Evolutionary conservation across 53 echinoderm and acorn worm species (phyloP).

Genomic region (Echinarachnius parma): DNA sequence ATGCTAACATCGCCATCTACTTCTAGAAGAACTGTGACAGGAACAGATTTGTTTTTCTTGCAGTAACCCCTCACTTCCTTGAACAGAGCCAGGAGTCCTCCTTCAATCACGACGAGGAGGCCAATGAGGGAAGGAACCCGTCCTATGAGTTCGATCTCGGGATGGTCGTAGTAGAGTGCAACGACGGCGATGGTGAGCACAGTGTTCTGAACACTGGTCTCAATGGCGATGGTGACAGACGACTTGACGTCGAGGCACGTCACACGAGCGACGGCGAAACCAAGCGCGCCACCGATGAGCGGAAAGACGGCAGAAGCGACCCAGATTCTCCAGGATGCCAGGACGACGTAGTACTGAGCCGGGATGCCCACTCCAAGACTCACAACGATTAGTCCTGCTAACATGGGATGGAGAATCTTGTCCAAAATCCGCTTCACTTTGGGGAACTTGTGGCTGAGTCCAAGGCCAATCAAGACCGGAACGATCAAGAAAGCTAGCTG

Average conservation of each 20-base stretch:
- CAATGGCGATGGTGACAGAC: conserved; percentile 47
- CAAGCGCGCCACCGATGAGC: conserved; percentile 35
- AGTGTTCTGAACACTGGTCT: conserved; percentile 53
- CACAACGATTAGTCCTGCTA: conserved; percentile 29
- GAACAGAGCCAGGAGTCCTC: conserved; percentile 19
- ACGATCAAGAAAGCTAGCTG: conserved; percentile 44
- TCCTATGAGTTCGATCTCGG: conserved; percentile 44
- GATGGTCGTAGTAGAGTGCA: conserved; percentile 43
- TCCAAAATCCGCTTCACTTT: conserved; percentile 32
- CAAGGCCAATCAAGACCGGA: conserved; percentile 42
- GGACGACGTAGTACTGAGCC: conserved; percentile 47
- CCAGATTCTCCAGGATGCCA: conserved; percentile 35
- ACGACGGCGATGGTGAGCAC: conserved; percentile 44
- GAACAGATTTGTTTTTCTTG: too few relatives aligned
- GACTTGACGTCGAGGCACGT: conserved; percentile 7
- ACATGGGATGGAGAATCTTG: conserved; percentile 40
- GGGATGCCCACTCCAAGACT: conserved; percentile 40
- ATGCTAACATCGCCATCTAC: too few relatives aligned
- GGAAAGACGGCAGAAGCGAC: conserved; percentile 39
- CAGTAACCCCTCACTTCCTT: conserved; percentile 8
- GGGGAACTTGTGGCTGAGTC: conserved; percentile 37
- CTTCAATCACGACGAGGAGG: conserved; percentile 46
- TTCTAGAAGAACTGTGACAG: too few relatives aligned
- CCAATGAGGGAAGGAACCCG: conserved; percentile 46
- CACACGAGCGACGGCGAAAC: conserved; percentile 22